phyloP scores from a whole-genome alignment of 2,113 vertebrate species.

The Speoplatyrhinus poulsoni region DNA sequence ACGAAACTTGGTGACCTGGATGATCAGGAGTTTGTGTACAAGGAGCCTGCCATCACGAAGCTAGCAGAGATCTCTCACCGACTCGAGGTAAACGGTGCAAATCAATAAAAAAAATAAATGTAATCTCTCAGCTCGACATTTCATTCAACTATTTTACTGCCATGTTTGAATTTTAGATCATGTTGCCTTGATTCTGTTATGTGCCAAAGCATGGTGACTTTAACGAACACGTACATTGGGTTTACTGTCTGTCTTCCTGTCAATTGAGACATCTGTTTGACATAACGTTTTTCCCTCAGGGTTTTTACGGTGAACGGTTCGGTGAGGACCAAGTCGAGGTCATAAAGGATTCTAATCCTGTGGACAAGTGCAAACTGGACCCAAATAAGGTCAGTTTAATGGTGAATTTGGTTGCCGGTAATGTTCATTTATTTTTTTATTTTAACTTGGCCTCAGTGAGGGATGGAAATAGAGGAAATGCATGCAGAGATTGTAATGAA shows the following conservation, averaged over 20 bases:
- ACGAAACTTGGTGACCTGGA: conserved; percentile 96
- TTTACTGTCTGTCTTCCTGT: background rate
- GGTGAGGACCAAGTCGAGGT: conserved; percentile 96
- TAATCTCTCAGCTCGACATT: no score
- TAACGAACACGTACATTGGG: no score
- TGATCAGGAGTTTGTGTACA: conserved; percentile 99
- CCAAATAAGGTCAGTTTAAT: conserved; percentile 86
- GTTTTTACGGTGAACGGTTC: conserved; percentile 95
- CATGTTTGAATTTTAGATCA: no score
- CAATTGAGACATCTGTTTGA: background rate
- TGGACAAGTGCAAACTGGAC: conserved; percentile 98
- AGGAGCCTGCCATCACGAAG: conserved; percentile 97
- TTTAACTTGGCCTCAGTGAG: no score
- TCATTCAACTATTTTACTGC: no score
- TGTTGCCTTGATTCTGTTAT: no score
- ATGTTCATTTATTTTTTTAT: no score
- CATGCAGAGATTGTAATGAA: no score
- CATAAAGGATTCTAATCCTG: conserved; percentile 97
- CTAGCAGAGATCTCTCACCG: conserved; percentile 96
- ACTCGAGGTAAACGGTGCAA: conserved; percentile 83
- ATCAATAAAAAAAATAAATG: no score
- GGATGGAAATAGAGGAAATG: no score
- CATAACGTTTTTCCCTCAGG: conserved; percentile 73
- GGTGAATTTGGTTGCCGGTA: background rate
- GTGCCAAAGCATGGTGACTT: no score